Evolutionary conservation across 1,140 invertebrate genomes (phyloP).

Genomic region (Trichonephila inaurata): DNA sequence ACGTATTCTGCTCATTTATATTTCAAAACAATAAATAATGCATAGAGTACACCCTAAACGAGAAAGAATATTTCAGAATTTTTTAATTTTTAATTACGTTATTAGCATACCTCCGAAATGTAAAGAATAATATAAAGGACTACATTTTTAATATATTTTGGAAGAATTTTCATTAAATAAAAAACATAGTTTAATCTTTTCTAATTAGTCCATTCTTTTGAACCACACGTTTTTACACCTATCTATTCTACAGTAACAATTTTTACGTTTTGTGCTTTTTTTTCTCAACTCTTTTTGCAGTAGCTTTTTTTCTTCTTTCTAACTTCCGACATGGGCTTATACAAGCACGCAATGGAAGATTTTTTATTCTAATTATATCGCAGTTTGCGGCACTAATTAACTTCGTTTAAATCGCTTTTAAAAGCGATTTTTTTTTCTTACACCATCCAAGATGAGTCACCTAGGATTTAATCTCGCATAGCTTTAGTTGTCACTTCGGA

Average conservation of each 20-base stretch:
- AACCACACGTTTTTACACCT: neutral
- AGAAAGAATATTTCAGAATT: neutral
- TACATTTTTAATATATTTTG: neutral
- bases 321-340: neutral
- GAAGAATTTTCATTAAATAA: neutral
- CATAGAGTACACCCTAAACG: no score
- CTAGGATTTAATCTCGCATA: neutral
- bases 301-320: neutral
- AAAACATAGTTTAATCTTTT: neutral
- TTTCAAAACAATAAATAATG: no score
- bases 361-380: slow-evolving; percentile 12
- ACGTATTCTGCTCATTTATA: no score
- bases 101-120: neutral
- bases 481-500: neutral
- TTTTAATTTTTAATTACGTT: neutral
- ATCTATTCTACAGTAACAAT: neutral
- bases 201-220: neutral
- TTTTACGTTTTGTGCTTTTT: neutral
- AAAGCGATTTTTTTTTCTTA: neutral
- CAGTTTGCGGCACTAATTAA: slow-evolving; percentile 24
- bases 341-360: neutral
- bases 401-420: neutral
- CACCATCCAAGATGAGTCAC: neutral
- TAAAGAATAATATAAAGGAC: neutral
- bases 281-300: neutral